Evolutionary conservation across 2,888 invertebrate species (phyloP), one percentile per base, ranked within the genome.

Genomic region (Seira sanloemensis): DNA sequence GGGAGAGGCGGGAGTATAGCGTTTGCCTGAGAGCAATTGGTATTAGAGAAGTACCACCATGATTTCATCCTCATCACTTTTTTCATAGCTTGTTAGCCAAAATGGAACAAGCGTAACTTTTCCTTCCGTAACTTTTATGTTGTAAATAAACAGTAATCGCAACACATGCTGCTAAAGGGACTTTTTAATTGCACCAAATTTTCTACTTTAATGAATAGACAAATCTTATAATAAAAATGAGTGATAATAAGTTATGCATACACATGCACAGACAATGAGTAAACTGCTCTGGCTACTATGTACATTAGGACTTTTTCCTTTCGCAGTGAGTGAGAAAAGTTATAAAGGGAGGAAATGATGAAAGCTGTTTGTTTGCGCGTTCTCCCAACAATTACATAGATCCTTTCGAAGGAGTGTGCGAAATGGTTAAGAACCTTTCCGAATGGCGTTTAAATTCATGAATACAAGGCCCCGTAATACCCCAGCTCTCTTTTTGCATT

Each of bases 141-240:
- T 62, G 62, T 62, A 21, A 21, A 62, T 62, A 62, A 62, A 62
- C 62, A 62, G 12, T 62, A 19, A 62, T 62, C 19, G 23, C 16
- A 62, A 62, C 62, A 62, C 62, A 62, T 62, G 58, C 58, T n/a
- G n/a, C 58, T 18, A 58, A n/a, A 16, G 19, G 50, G 12, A 50
- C 62, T 62, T 74, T 78, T 80, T 80, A 81, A 76, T 76, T 76
- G 69, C 76, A 46, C 19, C 12, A 58, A 81, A 76, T 76, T 67
- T 50, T 71, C 27, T 18, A 25, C n/a, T 21, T 25, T 75, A 80
- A 80, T 75, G 80, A 80, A 66, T 21, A 74, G 46, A 25, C 27
- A 12, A 21, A 21, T 46, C 24, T 71, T 46, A 46, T n/a, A 71
- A 71, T 23, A 71, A n/a, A 71, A 50, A 37, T 18, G 71, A 46